phyloP scores from a whole-genome alignment of 2,797 vertebrate species.

The Pterois miles region DNA sequence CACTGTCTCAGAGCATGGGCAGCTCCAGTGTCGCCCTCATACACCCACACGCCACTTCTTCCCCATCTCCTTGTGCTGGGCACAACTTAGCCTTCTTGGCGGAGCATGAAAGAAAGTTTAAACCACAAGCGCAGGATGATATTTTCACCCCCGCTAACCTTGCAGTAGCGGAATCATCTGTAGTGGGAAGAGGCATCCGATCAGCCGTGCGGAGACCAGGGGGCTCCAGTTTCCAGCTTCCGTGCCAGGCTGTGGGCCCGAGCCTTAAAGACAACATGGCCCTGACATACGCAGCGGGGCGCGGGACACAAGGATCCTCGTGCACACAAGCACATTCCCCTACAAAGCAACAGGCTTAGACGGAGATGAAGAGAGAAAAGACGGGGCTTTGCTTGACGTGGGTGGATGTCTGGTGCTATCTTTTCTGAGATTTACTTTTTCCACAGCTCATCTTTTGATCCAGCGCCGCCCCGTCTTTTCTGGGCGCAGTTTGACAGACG shows the following conservation, averaged over 20 bases:
- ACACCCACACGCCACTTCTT: slow-evolving; percentile 20
- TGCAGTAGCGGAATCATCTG: slow-evolving; percentile 56
- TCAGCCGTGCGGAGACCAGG: slow-evolving; percentile 62
- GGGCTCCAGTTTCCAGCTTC: slow-evolving; percentile 68
- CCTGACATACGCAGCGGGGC: slow-evolving; percentile 46
- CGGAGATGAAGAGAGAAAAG: slow-evolving; percentile 59
- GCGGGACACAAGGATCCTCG: slow-evolving; percentile 52
- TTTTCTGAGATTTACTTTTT: slow-evolving; percentile 67
- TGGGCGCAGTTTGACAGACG: slow-evolving; percentile 40
- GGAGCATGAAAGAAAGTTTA: slow-evolving; percentile 66
- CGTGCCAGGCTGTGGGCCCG: slow-evolving; percentile 59
- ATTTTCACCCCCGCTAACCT: slow-evolving; percentile 68
- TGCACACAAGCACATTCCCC: slow-evolving; percentile 45
- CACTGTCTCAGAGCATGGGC: slow-evolving; percentile 53
- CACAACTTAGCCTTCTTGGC: slow-evolving; percentile 60
- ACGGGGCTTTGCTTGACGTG: slow-evolving; percentile 61
- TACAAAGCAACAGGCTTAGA: slow-evolving; percentile 60
- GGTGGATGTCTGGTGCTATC: slow-evolving; percentile 67
- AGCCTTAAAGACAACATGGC: slow-evolving; percentile 58
- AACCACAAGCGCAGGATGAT: slow-evolving; percentile 69
- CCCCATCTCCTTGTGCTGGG: slow-evolving; percentile 40
- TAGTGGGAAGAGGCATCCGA: slow-evolving; percentile 64
- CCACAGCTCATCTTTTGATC: slow-evolving; percentile 66
- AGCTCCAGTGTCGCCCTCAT: slow-evolving; percentile 42
- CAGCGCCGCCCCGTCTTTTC: slow-evolving; percentile 18